These are phyloP conservation scores for Chloromyia formosa DNA, from an alignment of 2,888 invertebrate genomes.

Conservation along the genomic window DNA sequence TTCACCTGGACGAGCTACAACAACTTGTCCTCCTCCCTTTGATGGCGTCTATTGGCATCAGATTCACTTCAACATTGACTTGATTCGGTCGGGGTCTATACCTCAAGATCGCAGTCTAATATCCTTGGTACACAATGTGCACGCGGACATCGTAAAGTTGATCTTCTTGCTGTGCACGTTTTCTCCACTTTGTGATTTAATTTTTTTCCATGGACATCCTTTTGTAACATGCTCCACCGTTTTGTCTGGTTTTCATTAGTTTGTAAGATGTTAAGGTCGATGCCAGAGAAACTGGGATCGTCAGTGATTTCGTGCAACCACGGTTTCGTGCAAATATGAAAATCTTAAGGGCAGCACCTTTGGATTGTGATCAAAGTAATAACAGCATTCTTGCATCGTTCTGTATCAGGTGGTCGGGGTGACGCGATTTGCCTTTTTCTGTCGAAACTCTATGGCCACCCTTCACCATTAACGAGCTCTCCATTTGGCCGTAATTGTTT, in stretches of 20 bases:
- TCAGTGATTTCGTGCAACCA: background rate
- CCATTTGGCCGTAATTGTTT: no score
- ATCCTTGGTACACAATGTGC: conserved; percentile 4
- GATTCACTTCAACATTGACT: background rate
- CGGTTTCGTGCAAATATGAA: conserved; percentile 28
- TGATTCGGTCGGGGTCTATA: background rate
- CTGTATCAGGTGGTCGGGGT: no score
- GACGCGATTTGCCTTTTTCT: no score
- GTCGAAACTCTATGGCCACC: no score
- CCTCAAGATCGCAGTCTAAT: conserved; percentile 4
- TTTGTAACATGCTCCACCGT: conserved; percentile 8
- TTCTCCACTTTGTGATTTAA: conserved; percentile 23
- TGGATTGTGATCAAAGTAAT: no score
- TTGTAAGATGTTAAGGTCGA: background rate
- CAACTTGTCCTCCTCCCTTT: background rate
- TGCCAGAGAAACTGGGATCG: background rate
- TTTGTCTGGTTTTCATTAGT: conserved; percentile 18
- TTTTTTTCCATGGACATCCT: conserved; percentile 23
- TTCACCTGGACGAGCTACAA: background rate
- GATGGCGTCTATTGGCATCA: conserved; percentile 21
- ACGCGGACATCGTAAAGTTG: conserved; percentile 1
- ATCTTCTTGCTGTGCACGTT: conserved; percentile 33
- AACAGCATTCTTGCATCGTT: no score
- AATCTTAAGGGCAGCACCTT: conserved; percentile 13
- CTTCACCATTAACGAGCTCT: no score